phyloP scores from a whole-genome alignment of 2,797 vertebrate species.

The Sphenodon punctatus region DNA sequence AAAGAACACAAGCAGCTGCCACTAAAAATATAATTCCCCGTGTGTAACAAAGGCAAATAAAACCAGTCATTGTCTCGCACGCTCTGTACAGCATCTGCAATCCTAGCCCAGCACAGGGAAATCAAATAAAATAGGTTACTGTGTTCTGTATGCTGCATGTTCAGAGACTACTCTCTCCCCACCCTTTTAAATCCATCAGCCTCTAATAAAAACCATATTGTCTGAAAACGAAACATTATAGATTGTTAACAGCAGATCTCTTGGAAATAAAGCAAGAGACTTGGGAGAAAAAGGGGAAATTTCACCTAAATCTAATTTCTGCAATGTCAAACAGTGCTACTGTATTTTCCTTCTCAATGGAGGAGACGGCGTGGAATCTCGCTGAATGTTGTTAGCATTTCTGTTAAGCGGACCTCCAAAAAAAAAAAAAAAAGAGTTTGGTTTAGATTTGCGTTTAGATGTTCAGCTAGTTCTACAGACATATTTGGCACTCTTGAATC shows the following conservation, averaged over 20 bases:
- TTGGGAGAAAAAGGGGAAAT: conserved; percentile 60
- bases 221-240: conserved; percentile 58
- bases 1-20: conserved; percentile 47
- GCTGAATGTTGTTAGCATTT: conserved; percentile 63
- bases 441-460: conserved; percentile 60
- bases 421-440: conserved; percentile 48
- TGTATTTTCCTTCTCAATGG: conserved; percentile 58
- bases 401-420: conserved; percentile 58
- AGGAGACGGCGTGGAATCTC: conserved; percentile 56
- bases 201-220: conserved; percentile 67
- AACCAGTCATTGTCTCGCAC: conserved; percentile 49
- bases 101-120: conserved; percentile 34
- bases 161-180: conserved; percentile 12
- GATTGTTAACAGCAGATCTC: conserved; percentile 63
- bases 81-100: conserved; percentile 48
- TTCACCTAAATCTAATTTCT: conserved; percentile 71
- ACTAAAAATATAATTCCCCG: no score
- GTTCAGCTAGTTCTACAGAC: conserved; percentile 60
- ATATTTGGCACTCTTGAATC: conserved; percentile 55
- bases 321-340: conserved; percentile 67
- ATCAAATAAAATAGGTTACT: conserved; percentile 50
- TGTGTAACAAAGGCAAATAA: conserved; percentile 55
- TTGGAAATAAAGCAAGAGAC: conserved; percentile 61
- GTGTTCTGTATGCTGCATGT: conserved; percentile 40
- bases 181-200: conserved; percentile 50